phyloP scores from a whole-genome alignment of 2,797 vertebrate species.

The Chrysocyon brachyurus region DNA sequence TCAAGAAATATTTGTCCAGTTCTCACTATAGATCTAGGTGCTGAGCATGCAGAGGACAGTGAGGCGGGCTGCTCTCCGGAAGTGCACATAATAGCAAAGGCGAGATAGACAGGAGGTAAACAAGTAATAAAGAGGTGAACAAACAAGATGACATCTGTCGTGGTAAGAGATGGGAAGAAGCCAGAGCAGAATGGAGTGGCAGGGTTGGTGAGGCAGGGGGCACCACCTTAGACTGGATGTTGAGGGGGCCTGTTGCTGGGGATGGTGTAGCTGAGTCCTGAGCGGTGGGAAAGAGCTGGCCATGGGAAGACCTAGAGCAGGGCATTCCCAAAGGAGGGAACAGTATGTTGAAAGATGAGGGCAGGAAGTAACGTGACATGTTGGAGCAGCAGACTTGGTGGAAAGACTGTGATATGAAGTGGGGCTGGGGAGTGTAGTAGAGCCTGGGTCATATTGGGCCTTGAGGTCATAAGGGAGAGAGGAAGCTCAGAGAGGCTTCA shows the following conservation, averaged over 20 bases:
- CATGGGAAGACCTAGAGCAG: neutral
- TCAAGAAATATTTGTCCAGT: neutral
- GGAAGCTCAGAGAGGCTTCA: neutral
- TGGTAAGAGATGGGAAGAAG: neutral
- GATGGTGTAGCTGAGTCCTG: fast-evolving
- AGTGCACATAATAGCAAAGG: neutral
- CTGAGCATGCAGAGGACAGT: neutral
- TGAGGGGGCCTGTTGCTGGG: neutral
- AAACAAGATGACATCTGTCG: too few relatives aligned
- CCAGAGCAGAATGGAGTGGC: neutral
- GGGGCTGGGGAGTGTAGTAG: neutral
- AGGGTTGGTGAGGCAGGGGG: neutral
- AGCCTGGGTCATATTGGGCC: neutral
- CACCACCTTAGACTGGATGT: neutral
- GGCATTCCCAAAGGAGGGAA: neutral
- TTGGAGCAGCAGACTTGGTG: too few relatives aligned
- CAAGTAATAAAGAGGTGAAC: neutral
- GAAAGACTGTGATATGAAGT: neutral
- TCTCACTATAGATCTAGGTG: neutral
- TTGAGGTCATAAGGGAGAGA: neutral
- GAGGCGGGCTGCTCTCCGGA: neutral
- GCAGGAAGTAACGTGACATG: fast-evolving
- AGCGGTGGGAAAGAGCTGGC: too few relatives aligned
- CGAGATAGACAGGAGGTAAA: neutral
- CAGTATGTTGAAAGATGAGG: neutral